phyloP scores from a whole-genome alignment of 2,113 vertebrate species.

The Notiomystis cincta region DNA sequence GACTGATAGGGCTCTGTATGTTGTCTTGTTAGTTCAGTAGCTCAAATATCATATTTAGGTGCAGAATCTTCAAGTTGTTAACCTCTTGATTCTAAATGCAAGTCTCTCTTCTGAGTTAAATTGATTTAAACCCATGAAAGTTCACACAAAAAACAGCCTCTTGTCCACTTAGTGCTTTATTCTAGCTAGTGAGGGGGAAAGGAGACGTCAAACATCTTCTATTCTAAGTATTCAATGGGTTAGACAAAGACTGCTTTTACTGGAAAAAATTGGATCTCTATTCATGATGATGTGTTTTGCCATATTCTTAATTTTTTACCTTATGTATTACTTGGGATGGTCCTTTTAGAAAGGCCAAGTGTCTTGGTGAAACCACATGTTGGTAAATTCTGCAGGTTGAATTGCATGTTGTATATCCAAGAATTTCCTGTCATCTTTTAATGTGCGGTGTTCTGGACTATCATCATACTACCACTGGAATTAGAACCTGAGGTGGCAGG shows the following conservation, averaged over 20 bases:
- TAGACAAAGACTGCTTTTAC: not conserved
- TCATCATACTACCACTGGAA: not conserved
- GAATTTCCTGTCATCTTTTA: not conserved
- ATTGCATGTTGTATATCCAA: not conserved
- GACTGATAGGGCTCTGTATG: not conserved
- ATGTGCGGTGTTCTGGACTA: not conserved
- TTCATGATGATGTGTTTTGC: not conserved
- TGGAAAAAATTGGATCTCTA: not conserved
- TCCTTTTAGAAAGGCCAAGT: not conserved
- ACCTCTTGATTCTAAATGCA: not conserved
- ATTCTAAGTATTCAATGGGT: not conserved
- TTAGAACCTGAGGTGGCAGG: not conserved
- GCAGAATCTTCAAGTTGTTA: not conserved
- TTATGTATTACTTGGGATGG: not conserved
- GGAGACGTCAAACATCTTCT: not conserved
- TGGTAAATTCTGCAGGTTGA: not conserved
- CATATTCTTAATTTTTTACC: not conserved
- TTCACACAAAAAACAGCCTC: not conserved
- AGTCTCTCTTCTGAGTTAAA: not conserved
- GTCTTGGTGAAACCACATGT: not conserved
- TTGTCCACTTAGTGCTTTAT: not conserved
- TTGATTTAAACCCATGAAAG: not conserved
- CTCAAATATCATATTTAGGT: not conserved
- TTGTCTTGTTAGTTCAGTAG: not conserved
- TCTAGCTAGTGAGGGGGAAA: not conserved